A percentile compares a stretch with the other conserved stretches of the same genome.
Evolutionary conservation across 2,888 invertebrate genomes (phyloP).

Genomic region (Drosophila pegasa): DNA sequence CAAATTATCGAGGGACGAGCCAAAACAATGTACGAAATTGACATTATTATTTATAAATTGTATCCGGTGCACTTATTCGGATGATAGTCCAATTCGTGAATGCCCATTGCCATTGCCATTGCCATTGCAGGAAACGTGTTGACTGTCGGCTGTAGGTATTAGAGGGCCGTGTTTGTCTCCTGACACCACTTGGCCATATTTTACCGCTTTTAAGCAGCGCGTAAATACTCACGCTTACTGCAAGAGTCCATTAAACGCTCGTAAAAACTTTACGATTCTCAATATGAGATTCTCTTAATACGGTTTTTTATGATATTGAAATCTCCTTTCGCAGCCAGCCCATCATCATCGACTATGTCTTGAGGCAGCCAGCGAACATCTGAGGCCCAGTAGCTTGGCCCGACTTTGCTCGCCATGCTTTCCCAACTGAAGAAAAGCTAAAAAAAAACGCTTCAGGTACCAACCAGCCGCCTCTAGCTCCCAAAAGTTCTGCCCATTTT

Average conservation of each 20-base stretch:
- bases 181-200: constrained; percentile 73
- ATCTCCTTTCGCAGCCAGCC: constrained; percentile 77
- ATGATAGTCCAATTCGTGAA: constrained; percentile 7
- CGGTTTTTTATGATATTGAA: constrained; percentile 84
- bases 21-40: constrained; percentile 22
- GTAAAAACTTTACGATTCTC: constrained; percentile 84
- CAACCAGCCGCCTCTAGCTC: constrained; percentile 9
- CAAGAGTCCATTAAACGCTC: constrained; percentile 85
- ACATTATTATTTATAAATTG: constrained; percentile 28
- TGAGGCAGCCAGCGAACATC: constrained; percentile 48
- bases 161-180: constrained; percentile 44
- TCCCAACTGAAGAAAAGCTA: constrained; percentile 43
- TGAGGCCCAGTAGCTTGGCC: constrained; percentile 56
- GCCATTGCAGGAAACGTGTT: constrained; percentile 32
- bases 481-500: constrained; percentile 19
- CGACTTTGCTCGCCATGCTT: constrained; percentile 48
- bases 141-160: constrained; percentile 22
- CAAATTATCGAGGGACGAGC: background rate
- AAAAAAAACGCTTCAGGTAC: constrained; percentile 64
- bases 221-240: constrained; percentile 81
- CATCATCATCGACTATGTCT: constrained; percentile 39
- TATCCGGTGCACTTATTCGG: constrained; percentile 33
- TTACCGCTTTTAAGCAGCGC: constrained; percentile 79
- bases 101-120: constrained; percentile 5
- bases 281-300: constrained; percentile 84